Conservation (phyloP, 2,888 invertebrate genomes). For the Pilophorus perplexus region DNA sequence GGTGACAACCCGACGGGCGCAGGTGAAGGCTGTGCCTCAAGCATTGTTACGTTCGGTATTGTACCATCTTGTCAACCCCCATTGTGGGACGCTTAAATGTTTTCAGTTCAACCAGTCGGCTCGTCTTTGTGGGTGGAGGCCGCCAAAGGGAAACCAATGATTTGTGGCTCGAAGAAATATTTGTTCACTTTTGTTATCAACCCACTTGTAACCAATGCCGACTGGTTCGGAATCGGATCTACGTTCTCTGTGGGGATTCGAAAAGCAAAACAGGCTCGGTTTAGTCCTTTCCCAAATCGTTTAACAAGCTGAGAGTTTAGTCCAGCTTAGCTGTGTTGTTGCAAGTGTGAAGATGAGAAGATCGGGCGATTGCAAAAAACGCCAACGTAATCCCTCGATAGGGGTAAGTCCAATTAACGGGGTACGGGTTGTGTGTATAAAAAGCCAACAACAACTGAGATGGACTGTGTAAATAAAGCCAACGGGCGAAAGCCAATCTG, state of each 20-base stretch:
- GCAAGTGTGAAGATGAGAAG: no score
- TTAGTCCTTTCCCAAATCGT: conserved; percentile 5
- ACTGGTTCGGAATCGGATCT: conserved; percentile 32
- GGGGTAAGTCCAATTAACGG: no score
- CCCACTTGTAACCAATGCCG: conserved; percentile 28
- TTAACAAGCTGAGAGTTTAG: no score
- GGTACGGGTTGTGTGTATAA: no score
- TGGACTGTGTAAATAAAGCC: no score
- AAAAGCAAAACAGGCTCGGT: conserved; percentile 15
- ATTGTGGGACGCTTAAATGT: conserved; percentile 40
- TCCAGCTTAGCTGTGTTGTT: no score
- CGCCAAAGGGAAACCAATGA: conserved; percentile 39
- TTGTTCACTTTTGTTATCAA: conserved; percentile 37
- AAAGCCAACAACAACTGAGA: no score
- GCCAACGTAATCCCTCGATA: no score
- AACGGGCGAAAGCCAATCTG: no score
- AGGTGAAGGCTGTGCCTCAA: conserved; percentile 21
- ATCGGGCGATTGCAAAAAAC: no score
- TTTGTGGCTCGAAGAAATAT: conserved; percentile 39
- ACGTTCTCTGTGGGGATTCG: conserved; percentile 1
- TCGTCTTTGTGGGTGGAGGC: conserved; percentile 30
- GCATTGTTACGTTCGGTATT: conserved; percentile 36
- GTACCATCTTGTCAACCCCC: conserved; percentile 40
- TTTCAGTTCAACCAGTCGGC: conserved; percentile 40
- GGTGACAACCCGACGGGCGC: conserved; percentile 20